These are phyloP conservation scores for Nysson spinosus DNA, from an alignment of 2,888 invertebrate species.

Conservation along the genomic window DNA sequence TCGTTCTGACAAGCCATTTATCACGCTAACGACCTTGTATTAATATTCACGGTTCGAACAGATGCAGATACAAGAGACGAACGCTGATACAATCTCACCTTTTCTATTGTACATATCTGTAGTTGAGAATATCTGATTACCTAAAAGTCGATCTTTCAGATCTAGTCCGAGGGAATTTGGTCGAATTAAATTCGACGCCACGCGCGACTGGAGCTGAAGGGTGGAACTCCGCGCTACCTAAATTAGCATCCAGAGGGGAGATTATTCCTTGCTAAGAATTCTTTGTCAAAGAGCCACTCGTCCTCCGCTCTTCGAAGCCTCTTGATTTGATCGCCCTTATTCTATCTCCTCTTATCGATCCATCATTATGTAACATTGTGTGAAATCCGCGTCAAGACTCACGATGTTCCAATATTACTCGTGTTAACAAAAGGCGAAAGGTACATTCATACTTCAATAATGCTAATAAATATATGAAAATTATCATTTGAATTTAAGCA, in stretches of 20 bases:
- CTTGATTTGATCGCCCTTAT: constrained; percentile 36
- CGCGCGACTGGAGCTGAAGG: constrained; percentile 8
- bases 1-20: constrained; percentile 64
- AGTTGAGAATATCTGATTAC: constrained; percentile 10
- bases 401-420: no score
- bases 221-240: constrained; percentile 6
- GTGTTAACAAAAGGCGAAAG: no score
- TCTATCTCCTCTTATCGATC: constrained; percentile 34
- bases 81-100: not conserved
- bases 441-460: no score
- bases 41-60: constrained; percentile 51
- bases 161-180: constrained; percentile 27
- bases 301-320: constrained; percentile 18
- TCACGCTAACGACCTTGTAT: constrained; percentile 62
- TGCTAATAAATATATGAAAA: no score
- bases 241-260: constrained; percentile 44
- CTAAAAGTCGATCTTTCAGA: not conserved
- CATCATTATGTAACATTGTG: constrained; percentile 17
- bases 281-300: constrained; percentile 31
- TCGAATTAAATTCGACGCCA: constrained; percentile 31
- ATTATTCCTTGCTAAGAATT: constrained; percentile 44
- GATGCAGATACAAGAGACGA: constrained; percentile 25
- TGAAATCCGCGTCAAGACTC: constrained; percentile 9
- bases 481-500: no score
- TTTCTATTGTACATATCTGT: not conserved